Evolutionary conservation across 2,888 invertebrate genomes (phyloP).

Genomic region (Hydroisotoma schaefferi): DNA sequence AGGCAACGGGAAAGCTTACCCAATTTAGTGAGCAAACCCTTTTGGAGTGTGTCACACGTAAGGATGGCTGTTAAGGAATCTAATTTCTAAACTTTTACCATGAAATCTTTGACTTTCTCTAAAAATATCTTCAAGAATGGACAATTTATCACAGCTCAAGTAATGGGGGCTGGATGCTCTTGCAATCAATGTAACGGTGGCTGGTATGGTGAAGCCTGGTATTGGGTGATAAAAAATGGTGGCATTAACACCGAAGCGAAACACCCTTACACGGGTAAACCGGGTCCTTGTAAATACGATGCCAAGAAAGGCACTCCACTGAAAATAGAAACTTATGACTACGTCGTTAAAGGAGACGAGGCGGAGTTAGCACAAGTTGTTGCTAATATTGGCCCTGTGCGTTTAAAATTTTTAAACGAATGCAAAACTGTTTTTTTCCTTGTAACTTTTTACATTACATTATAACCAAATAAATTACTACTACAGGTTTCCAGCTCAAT

Average conservation of each 20-base stretch:
- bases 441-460: no score
- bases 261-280: slow-evolving; percentile 67
- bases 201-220: slow-evolving; percentile 75
- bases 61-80: no score
- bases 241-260: slow-evolving; percentile 84
- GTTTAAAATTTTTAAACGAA: no score
- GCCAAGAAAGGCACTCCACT: slow-evolving; percentile 68
- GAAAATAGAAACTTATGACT: slow-evolving; percentile 73
- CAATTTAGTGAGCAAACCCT: slow-evolving; percentile 54
- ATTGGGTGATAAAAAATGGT: slow-evolving; percentile 77
- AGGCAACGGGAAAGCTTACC: slow-evolving; percentile 51
- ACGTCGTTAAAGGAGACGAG: slow-evolving; percentile 71
- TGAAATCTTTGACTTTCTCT: no score
- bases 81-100: no score
- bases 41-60: slow-evolving; percentile 51
- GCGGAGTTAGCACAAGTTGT: slow-evolving; percentile 69
- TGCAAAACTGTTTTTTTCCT: no score
- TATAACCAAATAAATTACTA: no score
- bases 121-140: no score
- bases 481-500: slow-evolving; percentile 17
- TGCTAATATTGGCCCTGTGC: slow-evolving; percentile 73
- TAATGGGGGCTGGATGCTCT: neutral
- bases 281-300: slow-evolving; percentile 53
- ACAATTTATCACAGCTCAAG: no score
- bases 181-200: slow-evolving; percentile 76